Base-by-base conservation (phyloP, 2,113 vertebrate species). In the Nesogale talazaci region DNA sequence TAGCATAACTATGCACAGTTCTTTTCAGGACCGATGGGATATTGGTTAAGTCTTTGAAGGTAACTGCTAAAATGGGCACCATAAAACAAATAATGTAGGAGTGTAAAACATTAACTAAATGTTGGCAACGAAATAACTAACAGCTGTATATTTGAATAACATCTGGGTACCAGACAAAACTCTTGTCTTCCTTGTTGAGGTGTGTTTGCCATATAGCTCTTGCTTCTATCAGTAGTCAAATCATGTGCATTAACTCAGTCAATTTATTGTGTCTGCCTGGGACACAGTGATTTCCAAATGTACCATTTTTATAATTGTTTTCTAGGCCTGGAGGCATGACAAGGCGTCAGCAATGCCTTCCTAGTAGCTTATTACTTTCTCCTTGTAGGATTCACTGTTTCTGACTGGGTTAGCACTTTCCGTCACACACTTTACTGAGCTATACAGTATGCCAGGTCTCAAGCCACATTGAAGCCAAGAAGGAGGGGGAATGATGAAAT, bases 251-350 rank as follows among this genome's bases (percentile, higher is more conserved):
- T 87, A 93, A 89, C 87, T 95, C 78, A 76, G 78, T 89, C 87
- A 83, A 88, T 83, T 61, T 89, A 90, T 77, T 89, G 52, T 22
- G 91, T 89, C 93, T 95, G 84, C 82, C 91, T 88, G 81, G 65
- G 67, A 91, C 72, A 42, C 23, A 81, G 42, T 87, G 79, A 83
- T 96, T 95, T 95, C 91, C 79, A 94, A 93, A 19, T 86, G 34
- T 91, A 93, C 85, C 38, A 87, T 91, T 94, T 83, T 77, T 91
- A 70, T 94, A 95, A 97, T 94, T 94, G 94, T 96, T 95, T 97
- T 95, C 85, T 81, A 94, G 65, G 84, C 92, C 94, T 69, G 89
- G 80, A 97, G 91, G 91, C 91, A 94, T 92, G 75, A 88, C 72
- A 63, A 94, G 52, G 56, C 46, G 0, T 56, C 11, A 1, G 75